Percentiles rank a stretch among this genome's conserved stretches.
Evolutionary conservation across 2,797 vertebrate species (phyloP).

Genomic region (Esox masquinongy): DNA sequence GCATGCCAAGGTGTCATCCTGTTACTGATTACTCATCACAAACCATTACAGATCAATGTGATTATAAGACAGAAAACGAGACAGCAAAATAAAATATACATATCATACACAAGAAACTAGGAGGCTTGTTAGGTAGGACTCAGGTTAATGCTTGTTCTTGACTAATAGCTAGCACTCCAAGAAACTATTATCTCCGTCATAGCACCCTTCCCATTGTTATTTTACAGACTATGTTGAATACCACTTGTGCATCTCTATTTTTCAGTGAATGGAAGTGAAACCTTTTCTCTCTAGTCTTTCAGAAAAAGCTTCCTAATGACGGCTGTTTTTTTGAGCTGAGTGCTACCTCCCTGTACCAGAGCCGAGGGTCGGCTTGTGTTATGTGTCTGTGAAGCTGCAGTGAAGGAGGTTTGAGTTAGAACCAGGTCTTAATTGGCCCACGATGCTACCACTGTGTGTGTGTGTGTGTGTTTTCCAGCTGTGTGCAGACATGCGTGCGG

Average conservation of each 20-base stretch:
- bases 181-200: neutral
- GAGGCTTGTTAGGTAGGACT: neutral
- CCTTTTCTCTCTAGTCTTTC: neutral
- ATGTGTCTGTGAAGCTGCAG: neutral
- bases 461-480: conserved; percentile 49
- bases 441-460: conserved; percentile 3
- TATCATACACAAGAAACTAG: no score
- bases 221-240: neutral
- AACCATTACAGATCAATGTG: neutral
- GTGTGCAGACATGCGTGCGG: conserved; percentile 72
- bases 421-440: conserved; percentile 6
- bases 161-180: neutral
- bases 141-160: neutral
- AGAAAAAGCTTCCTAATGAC: neutral
- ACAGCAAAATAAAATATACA: neutral
- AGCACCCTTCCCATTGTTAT: neutral
- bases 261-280: neutral
- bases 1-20: conserved; percentile 70
- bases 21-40: neutral
- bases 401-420: neutral
- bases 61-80: neutral
- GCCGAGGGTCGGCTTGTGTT: neutral
- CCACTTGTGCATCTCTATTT: neutral
- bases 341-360: neutral
- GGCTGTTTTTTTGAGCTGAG: neutral